Percentiles rank a stretch among this genome's conserved stretches.
These are phyloP conservation scores for Toxotes lorentzi DNA, from an alignment of 2,797 vertebrate species.

Conservation along the genomic window DNA sequence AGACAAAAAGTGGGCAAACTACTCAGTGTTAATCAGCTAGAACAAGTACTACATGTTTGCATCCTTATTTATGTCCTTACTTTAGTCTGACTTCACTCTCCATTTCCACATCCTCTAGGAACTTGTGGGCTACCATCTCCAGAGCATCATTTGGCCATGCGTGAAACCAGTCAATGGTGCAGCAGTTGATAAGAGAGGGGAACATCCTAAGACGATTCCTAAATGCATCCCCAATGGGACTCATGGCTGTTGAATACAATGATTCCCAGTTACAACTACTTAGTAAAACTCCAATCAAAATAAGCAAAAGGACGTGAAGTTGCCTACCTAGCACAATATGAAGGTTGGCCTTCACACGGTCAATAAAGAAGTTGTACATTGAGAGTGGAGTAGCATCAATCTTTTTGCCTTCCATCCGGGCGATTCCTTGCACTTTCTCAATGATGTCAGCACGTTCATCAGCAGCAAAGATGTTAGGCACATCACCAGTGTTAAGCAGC, in stretches of 20 bases:
- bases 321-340: conserved; percentile 93
- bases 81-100: conserved; percentile 84
- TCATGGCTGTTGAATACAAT: conserved; percentile 88
- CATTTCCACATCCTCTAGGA: conserved; percentile 93
- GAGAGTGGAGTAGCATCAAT: conserved; percentile 90
- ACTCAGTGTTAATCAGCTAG: background rate
- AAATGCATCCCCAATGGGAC: conserved; percentile 94
- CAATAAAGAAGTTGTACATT: conserved; percentile 94
- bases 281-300: background rate
- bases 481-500: conserved; percentile 93
- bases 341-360: conserved; percentile 92
- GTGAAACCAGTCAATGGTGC: conserved; percentile 97
- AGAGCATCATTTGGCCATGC: conserved; percentile 94
- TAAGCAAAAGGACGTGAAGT: background rate
- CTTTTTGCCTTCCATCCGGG: conserved; percentile 88
- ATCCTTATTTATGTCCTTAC: conserved; percentile 78
- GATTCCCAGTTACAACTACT: conserved; percentile 6
- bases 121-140: conserved; percentile 95
- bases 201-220: conserved; percentile 95
- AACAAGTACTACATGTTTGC: background rate
- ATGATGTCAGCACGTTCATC: conserved; percentile 94
- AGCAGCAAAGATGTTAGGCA: conserved; percentile 92
- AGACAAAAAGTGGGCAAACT: background rate
- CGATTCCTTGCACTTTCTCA: conserved; percentile 91
- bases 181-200: conserved; percentile 96